These are phyloP conservation scores for Calyptommatus sinebrachiatus DNA, from an alignment of 2,113 vertebrate genomes.

Conservation along the genomic window DNA sequence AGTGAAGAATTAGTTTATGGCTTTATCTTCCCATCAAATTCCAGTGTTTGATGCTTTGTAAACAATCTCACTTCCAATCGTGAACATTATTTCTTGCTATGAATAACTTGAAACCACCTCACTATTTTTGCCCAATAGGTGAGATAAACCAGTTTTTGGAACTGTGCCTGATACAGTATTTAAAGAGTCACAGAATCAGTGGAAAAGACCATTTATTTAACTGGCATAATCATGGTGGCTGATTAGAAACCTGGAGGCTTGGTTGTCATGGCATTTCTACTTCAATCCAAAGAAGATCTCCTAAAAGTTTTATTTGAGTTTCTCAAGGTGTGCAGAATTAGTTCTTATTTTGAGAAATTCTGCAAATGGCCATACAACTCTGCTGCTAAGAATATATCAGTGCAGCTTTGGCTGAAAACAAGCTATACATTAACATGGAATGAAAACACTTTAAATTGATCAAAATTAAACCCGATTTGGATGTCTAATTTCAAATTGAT, in stretches of 20 bases:
- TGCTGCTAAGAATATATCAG: not conserved
- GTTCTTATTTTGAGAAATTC: not conserved
- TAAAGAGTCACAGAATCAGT: not conserved
- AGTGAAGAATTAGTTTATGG: too few relatives aligned
- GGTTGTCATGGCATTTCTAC: constrained; percentile 3
- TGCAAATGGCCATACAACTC: not conserved
- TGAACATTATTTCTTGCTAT: not conserved
- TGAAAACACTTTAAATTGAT: too few relatives aligned
- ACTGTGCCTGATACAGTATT: not conserved
- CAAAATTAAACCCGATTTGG: too few relatives aligned
- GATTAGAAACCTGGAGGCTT: constrained; percentile 1
- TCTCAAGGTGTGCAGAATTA: not conserved
- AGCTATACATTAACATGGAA: too few relatives aligned
- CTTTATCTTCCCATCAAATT: too few relatives aligned
- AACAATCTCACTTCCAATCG: not conserved
- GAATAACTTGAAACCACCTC: not conserved
- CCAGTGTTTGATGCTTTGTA: not conserved
- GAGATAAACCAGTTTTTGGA: not conserved
- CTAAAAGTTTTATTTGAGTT: not conserved
- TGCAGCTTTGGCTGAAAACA: not conserved
- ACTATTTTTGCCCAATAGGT: not conserved
- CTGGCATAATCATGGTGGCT: not conserved
- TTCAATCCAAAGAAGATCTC: constrained; percentile 2
- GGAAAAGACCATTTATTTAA: not conserved
- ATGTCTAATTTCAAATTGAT: too few relatives aligned